Base-by-base conservation (phyloP, 64 coral and sea anemone species). In the Pocillopora verrucosa region DNA sequence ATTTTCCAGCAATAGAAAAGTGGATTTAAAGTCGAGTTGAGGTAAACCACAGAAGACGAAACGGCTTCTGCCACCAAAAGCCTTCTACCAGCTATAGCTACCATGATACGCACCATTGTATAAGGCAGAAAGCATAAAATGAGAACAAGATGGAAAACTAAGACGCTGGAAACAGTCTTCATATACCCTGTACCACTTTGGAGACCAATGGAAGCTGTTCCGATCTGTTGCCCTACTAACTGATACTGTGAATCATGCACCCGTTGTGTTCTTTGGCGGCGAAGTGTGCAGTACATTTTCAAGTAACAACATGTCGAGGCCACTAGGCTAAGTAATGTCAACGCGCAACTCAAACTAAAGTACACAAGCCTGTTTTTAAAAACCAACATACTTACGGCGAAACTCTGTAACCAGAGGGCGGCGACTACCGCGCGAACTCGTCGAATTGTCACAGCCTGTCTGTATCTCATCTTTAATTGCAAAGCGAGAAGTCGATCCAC, bases 401-500 rank as follows among this genome's bases (percentile, higher is more conserved):
- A 36, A 16, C 82, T 61, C 34, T 37, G 37, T 3, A 86, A 9
- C 82, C 82, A 86, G 1, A 86, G 25, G 15, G 22, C 16, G 14
- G 14, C 62, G 13, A 86, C 30, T 12, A 22, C 38, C 24, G 72
- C 9, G 13, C 36, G 10, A 69, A 35, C 64, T 22, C 61, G 82
- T 60, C 72, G 68, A 9, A 72, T 16, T 65, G 89, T 90, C 57
- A 90, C 69, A 75, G 83, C 70, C 16, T 82, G 36, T 9, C 61
- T 79, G 58, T 90, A 90, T 34, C 89, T 74, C 20, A 90, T 41
- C 70, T 83, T 79, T 17, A 90, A 72, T 20, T 59, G 22, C 16
- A 90, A 19, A 35, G 89, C 89, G 10, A 90, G 68, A 72, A 76
- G 82, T 60, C 89, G 89, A 22, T 90, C 89, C 22, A 90, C 70